Percentiles rank a stretch among this genome's conserved stretches.
Evolutionary conservation across 2,888 invertebrate species (phyloP).

Genomic region (Neoitamus cyanurus): DNA sequence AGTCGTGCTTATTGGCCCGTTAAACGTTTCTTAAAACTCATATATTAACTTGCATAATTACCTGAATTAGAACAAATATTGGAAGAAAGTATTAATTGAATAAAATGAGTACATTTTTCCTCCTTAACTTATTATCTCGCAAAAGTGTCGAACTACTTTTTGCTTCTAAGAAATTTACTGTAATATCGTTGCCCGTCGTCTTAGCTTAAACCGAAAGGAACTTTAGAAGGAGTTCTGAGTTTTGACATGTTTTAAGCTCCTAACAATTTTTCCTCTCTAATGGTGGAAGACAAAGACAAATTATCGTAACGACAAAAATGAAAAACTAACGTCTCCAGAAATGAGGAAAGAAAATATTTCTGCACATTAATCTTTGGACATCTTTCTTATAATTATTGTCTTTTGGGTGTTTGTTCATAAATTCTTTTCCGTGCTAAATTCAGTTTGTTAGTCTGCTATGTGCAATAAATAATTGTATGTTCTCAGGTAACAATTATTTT

Average conservation of each 20-base stretch:
- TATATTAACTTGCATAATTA: no score
- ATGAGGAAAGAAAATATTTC: not conserved
- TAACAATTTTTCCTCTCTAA: not conserved
- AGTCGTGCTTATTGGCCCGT: no score
- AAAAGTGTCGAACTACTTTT: not conserved
- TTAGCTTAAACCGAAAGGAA: not conserved
- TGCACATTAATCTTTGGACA: not conserved
- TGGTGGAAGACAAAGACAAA: not conserved
- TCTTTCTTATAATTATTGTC: not conserved
- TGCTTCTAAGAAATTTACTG: not conserved
- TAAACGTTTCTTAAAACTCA: no score
- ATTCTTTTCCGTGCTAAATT: not conserved
- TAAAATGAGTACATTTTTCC: not conserved
- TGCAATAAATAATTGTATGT: no score
- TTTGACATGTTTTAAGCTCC: not conserved
- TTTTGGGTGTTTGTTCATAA: not conserved
- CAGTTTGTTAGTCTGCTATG: not conserved
- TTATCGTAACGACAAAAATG: not conserved
- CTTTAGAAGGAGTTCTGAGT: not conserved
- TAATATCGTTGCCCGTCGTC: not conserved
- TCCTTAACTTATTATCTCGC: not conserved
- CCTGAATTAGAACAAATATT: no score
- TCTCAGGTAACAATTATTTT: no score
- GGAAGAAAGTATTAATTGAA: not conserved
- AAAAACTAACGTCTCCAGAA: not conserved